Evolutionary conservation across 2,113 vertebrate genomes (phyloP).

Genomic region (Cygnus atratus): DNA sequence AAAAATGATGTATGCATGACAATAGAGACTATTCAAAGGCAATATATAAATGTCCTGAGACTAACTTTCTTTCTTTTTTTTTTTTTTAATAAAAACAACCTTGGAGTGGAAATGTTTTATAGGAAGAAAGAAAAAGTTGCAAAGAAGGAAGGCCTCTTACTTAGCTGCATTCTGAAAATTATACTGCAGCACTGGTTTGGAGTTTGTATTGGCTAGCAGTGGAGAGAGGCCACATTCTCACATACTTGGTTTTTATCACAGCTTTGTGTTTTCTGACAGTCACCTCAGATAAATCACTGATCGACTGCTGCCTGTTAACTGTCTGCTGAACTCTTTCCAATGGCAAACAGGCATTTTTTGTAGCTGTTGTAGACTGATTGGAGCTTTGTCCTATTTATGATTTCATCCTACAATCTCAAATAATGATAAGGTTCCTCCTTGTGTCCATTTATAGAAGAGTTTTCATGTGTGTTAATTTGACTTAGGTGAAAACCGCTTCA

Average conservation of each 20-base stretch:
- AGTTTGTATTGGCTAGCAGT: not conserved
- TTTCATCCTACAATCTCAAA: not conserved
- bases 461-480: not conserved
- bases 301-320: not conserved
- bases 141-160: not conserved
- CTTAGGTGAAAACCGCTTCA: not conserved
- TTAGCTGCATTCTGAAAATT: not conserved
- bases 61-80: not conserved
- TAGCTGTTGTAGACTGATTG: not conserved
- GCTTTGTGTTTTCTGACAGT: not conserved
- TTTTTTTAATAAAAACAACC: not conserved
- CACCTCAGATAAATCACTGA: not conserved
- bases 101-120: not conserved
- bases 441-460: not conserved
- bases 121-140: not conserved
- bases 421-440: not conserved
- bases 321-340: not conserved
- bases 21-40: not conserved
- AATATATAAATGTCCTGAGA: not conserved
- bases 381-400: not conserved
- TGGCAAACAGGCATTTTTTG: not conserved
- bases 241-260: not conserved
- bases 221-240: accelerated
- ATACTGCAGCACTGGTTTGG: accelerated
- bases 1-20: accelerated